A percentile compares a stretch with the other conserved stretches of the same genome.
These are phyloP conservation scores for Toxotes chatareus DNA, from an alignment of 2,113 vertebrate genomes.

Conservation along the genomic window DNA sequence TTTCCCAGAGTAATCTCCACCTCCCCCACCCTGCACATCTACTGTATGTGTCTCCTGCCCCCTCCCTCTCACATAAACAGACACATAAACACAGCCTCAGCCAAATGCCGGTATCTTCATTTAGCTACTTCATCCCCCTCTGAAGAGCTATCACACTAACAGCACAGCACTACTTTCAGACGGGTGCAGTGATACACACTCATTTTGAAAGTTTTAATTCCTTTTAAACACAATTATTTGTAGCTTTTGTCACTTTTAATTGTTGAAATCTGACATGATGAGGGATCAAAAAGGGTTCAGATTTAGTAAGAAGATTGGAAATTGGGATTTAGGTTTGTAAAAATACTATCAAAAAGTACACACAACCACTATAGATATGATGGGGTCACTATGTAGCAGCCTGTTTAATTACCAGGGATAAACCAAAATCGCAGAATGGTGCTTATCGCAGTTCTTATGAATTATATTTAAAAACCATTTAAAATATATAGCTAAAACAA, in stretches of 20 bases:
- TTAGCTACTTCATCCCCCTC: not conserved
- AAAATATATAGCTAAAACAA: not conserved
- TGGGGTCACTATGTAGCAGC: not conserved
- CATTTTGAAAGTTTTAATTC: too few species aligned
- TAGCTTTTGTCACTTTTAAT: not conserved
- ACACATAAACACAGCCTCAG: not conserved
- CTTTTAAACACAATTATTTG: not conserved
- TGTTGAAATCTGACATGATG: not conserved
- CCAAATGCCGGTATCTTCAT: not conserved
- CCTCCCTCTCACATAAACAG: not conserved
- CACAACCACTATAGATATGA: not conserved
- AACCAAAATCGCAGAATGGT: not conserved
- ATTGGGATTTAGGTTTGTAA: too few species aligned
- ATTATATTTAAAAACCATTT: not conserved
- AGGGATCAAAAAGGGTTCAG: not conserved
- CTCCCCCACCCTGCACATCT: slow-evolving; percentile 3
- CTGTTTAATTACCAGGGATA: not conserved
- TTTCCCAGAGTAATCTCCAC: slow-evolving; percentile 37
- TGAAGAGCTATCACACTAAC: not conserved
- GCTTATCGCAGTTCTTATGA: not conserved
- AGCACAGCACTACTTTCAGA: not conserved
- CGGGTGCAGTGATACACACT: not conserved
- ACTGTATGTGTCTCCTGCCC: not conserved
- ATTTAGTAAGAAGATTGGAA: too few species aligned
- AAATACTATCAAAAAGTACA: too few species aligned